Evolutionary conservation across 2,113 vertebrate genomes (phyloP).

Genomic region (Ciconia stormi): DNA sequence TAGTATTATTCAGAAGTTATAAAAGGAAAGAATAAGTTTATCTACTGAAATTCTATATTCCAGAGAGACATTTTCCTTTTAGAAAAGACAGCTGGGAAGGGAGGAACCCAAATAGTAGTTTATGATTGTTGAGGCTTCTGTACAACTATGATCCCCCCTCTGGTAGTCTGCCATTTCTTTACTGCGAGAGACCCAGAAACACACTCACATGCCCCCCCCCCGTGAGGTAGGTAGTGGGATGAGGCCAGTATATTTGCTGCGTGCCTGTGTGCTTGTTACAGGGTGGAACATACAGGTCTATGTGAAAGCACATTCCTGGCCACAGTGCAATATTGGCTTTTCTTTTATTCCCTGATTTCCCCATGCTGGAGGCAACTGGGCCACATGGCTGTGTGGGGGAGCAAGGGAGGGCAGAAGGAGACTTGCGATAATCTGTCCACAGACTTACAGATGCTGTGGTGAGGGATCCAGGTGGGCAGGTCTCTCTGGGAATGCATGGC

Average conservation of each 20-base stretch:
- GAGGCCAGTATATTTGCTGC: not conserved
- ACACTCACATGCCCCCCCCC: fast-evolving
- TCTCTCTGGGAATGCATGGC: not conserved
- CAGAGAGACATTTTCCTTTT: not conserved
- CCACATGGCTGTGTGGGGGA: fast-evolving
- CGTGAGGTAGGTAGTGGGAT: not conserved
- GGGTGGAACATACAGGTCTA: too few species aligned
- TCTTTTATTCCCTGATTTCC: not conserved
- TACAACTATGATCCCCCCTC: not conserved
- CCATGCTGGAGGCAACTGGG: fast-evolving
- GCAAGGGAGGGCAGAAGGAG: not conserved
- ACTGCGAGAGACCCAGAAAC: not conserved
- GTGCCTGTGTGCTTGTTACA: not conserved
- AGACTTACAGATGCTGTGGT: not conserved
- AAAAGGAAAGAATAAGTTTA: not conserved
- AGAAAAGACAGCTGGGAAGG: not conserved
- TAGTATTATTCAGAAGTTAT: not conserved
- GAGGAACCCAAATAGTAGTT: not conserved
- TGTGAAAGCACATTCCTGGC: not conserved
- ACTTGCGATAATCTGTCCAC: not conserved
- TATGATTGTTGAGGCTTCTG: not conserved
- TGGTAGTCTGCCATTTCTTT: not conserved
- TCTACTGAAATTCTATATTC: not conserved
- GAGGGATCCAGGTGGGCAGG: not conserved
- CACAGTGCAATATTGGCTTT: not conserved